phyloP scores from a whole-genome alignment of 2,113 vertebrate species.

The Sturnus vulgaris region DNA sequence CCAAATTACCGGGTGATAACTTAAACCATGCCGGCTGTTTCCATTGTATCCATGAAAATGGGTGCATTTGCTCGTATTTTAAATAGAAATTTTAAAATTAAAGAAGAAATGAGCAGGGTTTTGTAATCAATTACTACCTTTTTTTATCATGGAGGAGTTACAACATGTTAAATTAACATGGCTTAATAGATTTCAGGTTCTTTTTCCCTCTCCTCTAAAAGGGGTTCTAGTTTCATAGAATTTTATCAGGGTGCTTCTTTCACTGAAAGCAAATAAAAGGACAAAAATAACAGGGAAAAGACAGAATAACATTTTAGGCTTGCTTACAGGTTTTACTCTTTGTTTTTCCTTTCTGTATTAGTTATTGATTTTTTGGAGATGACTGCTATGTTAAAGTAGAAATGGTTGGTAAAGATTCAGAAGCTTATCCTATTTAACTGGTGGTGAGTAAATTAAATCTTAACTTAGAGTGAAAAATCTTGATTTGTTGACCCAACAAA shows the following conservation, averaged over 20 bases:
- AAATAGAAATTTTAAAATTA: background rate
- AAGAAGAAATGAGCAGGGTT: background rate
- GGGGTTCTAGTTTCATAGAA: background rate
- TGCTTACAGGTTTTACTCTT: background rate
- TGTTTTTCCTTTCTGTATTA: background rate
- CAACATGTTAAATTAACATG: conserved; percentile 1
- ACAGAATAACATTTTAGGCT: background rate
- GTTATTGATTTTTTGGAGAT: background rate
- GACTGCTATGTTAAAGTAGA: background rate
- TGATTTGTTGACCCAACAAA: conserved; percentile 37
- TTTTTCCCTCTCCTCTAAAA: background rate
- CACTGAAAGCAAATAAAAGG: background rate
- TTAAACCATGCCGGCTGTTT: conserved; percentile 23
- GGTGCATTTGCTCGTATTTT: background rate
- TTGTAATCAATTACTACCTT: conserved; percentile 27
- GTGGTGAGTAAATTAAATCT: conserved; percentile 19
- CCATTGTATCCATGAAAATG: background rate
- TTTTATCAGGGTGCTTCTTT: background rate
- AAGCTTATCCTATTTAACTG: background rate
- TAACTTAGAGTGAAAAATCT: conserved; percentile 24
- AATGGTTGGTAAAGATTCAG: background rate
- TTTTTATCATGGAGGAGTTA: background rate
- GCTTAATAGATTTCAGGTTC: background rate
- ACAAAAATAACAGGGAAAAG: background rate
- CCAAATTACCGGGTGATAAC: conserved; percentile 48